Base-by-base conservation (phyloP, 92 coral and sea anemone genomes). In the Chrysogorgia sp. region DNA sequence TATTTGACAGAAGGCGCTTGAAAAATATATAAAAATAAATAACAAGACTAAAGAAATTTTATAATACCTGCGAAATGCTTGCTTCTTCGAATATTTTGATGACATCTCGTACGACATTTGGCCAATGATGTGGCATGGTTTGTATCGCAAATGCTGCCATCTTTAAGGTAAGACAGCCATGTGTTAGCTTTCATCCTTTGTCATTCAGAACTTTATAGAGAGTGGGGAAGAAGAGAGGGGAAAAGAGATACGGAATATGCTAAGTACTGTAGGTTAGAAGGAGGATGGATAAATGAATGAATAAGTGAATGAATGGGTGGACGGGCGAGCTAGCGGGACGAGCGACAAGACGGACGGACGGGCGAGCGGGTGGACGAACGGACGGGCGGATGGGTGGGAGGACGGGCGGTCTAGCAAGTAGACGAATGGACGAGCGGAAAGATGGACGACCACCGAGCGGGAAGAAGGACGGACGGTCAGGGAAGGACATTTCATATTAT, bases 51-150 rank as follows among this genome's bases (percentile, higher is more conserved):
- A 20, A 58, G 8, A 1, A 19, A 19, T 58, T 0, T 26, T 58
- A 58, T 28, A 19, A n/a, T 61, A 90, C 94, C 94, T 87, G 94
- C 56, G 86, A 58, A 56, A 77, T 71, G 21, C 69, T 58, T 61
- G 80, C 88, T 86, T 83, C 85, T 66, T 92, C 93, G 32, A 94
- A 71, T 26, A 88, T 91, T 53, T 77, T 76, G n/a, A 94, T 90
- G 69, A 94, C 85, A 43, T 92, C 97, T 47, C 57, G 71, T 13
- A 90, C 66, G 19, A 93, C 96, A 85, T 83, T 94, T 7, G 82
- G 69, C 98, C 98, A 94, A 77, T 91, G 97, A 14, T 89, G 91
- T 48, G 96, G 96, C 94, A 91, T 94, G 9, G 96, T 68, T 13
- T 94, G 90, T 30, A 94, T 83, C 31, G 92, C 97, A 83, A 83